Percentiles rank a stretch among this genome's conserved stretches.
Conservation (phyloP, 2,113 vertebrate genomes). For the Gopherus evgoodei region DNA sequence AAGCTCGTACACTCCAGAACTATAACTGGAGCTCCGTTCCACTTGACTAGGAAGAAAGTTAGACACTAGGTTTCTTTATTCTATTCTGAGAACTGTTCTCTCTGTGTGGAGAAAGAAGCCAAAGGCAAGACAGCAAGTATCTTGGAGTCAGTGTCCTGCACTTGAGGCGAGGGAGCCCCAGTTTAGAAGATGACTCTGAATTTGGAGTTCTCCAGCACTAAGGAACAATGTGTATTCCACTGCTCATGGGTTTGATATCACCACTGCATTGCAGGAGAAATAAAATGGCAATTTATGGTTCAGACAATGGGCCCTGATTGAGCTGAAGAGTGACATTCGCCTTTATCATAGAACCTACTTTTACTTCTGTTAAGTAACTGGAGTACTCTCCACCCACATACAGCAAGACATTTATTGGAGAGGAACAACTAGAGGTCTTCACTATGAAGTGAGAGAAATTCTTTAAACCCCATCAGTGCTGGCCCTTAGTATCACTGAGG, state of each 20-base stretch:
- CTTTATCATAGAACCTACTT: neutral
- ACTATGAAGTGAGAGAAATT: neutral
- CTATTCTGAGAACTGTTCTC: neutral
- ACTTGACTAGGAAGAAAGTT: neutral
- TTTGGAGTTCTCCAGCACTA: neutral
- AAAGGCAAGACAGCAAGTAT: neutral
- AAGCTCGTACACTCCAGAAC: neutral
- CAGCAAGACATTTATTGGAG: neutral
- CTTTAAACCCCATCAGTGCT: neutral
- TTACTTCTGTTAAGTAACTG: neutral
- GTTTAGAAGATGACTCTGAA: neutral
- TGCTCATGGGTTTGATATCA: neutral
- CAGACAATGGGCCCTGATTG: neutral
- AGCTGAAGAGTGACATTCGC: neutral
- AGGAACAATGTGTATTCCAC: neutral
- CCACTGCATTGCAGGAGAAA: neutral
- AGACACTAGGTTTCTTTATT: neutral
- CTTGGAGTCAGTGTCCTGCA: slow-evolving; percentile 20
- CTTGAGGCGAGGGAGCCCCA: neutral
- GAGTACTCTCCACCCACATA: no score
- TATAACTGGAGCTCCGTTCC: neutral
- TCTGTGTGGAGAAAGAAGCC: slow-evolving; percentile 23
- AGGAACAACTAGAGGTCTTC: neutral
- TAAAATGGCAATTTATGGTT: neutral
- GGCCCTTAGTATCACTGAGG: neutral